Evolutionary conservation across 2,888 invertebrate species (phyloP), one percentile per base, ranked within the genome.

Genomic region (Escarpia spicata): DNA sequence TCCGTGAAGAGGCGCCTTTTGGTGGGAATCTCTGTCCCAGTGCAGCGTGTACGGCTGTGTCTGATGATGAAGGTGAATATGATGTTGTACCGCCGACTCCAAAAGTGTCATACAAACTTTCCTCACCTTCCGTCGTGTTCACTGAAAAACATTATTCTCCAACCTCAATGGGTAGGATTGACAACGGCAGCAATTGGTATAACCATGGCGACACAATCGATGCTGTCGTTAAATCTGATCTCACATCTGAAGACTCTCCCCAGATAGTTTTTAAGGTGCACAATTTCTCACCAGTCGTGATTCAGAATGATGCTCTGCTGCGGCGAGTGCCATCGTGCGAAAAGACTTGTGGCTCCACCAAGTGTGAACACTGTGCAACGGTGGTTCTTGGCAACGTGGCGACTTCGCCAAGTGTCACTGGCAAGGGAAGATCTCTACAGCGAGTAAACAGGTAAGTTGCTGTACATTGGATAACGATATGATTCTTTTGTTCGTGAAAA

Each of bases 261-360:
- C 19, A n/a, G 75, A 75, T 75, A 26, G n/a, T 75, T 26, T 75
- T 75, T 26, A 75, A 75, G 75, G 75, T 75, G 19, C 19, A 75
- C 75, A 75, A 75, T 75, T 75, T 75, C 75, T 75, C 75, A n/a
- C 75, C 75, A 26, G 75, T 75, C n/a, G 75, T 75, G 75, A 75
- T 75, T n/a, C 19, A 75, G 75, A 75, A 75, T 26, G n/a, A 75
- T 75, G 3, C 75, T 4, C 75, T 26, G 0, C 26, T 6, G 75
- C 75, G n/a, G 26, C n/a, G 26, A 4, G 75, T 75, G 75, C 26
- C 75, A 6, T 15, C 75, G 26, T n/a, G 75, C 19, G 75, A 75
- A 26, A 75, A 75, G 75, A 75, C 75, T 75, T 75, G 75, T 26
- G 75, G 75, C 75, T 75, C 75, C 75, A 75, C 75, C 75, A 75